These are phyloP conservation scores for Leptoteleia sp. DNA, from an alignment of 1,140 invertebrate genomes.

Conservation along the genomic window DNA sequence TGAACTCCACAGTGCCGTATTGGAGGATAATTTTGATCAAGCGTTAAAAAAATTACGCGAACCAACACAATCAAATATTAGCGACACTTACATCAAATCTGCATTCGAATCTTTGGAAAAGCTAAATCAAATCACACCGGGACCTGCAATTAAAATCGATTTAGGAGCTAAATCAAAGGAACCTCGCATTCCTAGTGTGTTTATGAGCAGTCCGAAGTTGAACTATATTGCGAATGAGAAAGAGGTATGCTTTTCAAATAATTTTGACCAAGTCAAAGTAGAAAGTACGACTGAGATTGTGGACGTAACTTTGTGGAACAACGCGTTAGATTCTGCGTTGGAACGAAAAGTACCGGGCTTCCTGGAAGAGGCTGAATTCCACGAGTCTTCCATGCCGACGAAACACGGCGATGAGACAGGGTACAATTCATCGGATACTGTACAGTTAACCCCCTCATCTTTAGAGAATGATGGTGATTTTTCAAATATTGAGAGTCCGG, in stretches of 20 bases:
- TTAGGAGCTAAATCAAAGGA: slow-evolving; percentile 66
- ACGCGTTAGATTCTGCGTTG: slow-evolving; percentile 71
- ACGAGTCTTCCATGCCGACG: slow-evolving; percentile 42
- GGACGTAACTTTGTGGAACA: slow-evolving; percentile 75
- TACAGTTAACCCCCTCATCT: slow-evolving; percentile 69
- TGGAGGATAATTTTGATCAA: slow-evolving; percentile 83
- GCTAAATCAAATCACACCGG: slow-evolving; percentile 23
- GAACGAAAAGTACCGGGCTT: slow-evolving; percentile 72
- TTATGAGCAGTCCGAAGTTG: slow-evolving; percentile 38
- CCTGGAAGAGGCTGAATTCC: slow-evolving; percentile 67
- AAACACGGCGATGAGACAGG: slow-evolving; percentile 52
- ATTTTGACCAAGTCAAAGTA: slow-evolving; percentile 52
- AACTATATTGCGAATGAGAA: slow-evolving; percentile 5
- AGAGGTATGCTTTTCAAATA: slow-evolving; percentile 62
- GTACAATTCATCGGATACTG: slow-evolving; percentile 60
- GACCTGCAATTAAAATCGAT: slow-evolving; percentile 57
- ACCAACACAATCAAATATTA: slow-evolving; percentile 54
- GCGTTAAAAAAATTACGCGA: slow-evolving; percentile 81
- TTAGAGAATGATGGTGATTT: slow-evolving; percentile 70
- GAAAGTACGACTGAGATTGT: slow-evolving; percentile 44
- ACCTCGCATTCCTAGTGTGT: slow-evolving; percentile 57
- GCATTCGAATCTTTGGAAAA: slow-evolving; percentile 48
- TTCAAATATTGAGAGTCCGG: slow-evolving; percentile 68
- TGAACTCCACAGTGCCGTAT: slow-evolving; percentile 80
- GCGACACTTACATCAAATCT: slow-evolving; percentile 34